A percentile compares a stretch with the other conserved stretches of the same genome.
These are phyloP conservation scores for Ailurus styani DNA, from an alignment of 2,113 vertebrate genomes.

Conservation along the genomic window DNA sequence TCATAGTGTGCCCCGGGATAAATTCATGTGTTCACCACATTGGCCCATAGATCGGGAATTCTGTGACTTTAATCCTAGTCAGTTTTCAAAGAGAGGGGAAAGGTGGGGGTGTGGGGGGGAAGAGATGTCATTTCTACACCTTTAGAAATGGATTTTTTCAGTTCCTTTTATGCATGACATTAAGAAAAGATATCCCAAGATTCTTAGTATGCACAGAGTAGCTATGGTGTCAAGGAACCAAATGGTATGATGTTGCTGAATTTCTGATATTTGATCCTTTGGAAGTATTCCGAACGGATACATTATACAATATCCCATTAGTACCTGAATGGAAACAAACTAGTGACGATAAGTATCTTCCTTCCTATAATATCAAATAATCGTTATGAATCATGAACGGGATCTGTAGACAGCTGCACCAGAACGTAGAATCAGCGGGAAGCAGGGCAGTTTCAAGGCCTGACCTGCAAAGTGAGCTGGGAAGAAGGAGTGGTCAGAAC, in stretches of 20 bases:
- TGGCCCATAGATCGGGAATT: neutral
- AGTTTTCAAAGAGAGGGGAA: neutral
- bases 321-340: conserved; percentile 20
- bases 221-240: neutral
- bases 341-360: neutral
- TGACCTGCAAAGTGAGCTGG: neutral
- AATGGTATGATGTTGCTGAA: conserved; percentile 13
- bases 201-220: neutral
- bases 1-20: neutral
- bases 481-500: neutral
- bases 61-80: neutral
- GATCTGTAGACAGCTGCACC: neutral
- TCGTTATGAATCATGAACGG: neutral
- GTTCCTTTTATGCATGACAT: neutral
- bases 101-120: neutral
- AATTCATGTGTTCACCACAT: neutral
- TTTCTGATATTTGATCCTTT: conserved; percentile 37
- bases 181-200: conserved; percentile 7
- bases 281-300: neutral
- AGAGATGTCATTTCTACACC: neutral
- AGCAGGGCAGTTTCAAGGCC: neutral
- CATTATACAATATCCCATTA: neutral
- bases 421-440: neutral
- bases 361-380: conserved; percentile 15
- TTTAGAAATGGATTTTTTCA: neutral